phyloP scores from a whole-genome alignment of 2,113 vertebrate genomes.

The Hemicordylus capensis region DNA sequence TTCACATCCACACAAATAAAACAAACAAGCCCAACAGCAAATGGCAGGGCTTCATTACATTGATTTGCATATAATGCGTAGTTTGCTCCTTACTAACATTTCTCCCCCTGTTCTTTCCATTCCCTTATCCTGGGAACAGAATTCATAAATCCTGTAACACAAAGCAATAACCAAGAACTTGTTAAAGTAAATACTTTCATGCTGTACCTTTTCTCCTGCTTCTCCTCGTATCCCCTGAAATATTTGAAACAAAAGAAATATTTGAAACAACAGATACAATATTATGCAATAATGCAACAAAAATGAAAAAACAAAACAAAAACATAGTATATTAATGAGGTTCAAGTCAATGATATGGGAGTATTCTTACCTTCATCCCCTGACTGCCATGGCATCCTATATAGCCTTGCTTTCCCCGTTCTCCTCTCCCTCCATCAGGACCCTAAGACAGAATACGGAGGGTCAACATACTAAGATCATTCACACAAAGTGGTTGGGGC shows the following conservation, averaged over 20 bases:
- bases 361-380: slow-evolving; percentile 5
- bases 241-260: background rate
- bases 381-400: background rate
- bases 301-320: background rate
- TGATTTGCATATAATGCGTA: background rate
- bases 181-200: background rate
- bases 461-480: too few species aligned
- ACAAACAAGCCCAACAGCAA: background rate
- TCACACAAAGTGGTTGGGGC: too few species aligned
- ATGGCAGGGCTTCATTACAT: background rate
- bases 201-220: background rate
- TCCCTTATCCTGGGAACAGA: background rate
- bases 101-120: background rate
- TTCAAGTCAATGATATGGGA: background rate
- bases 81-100: background rate
- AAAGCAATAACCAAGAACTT: background rate
- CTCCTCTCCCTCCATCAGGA: background rate
- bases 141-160: background rate
- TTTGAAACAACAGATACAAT: background rate
- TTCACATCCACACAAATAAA: too few species aligned
- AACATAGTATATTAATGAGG: background rate
- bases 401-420: background rate
- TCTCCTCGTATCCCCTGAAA: slow-evolving; percentile 15
- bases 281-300: too few species aligned
- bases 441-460: background rate